Conservation (phyloP, 2,797 vertebrate genomes). For the Falco novaeseelandiae region DNA sequence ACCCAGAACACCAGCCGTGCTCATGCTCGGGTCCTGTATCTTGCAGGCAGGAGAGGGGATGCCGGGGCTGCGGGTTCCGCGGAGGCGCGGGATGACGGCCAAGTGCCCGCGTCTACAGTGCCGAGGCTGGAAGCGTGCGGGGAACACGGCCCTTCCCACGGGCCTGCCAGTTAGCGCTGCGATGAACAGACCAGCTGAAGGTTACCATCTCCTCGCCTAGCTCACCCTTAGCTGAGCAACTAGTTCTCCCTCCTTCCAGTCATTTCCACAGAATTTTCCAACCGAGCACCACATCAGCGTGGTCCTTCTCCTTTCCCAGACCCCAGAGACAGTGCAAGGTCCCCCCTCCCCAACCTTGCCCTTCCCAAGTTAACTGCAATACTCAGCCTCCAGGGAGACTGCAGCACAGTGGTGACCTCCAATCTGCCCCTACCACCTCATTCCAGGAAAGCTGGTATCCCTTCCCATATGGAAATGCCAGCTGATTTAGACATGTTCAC, state of each 20-base stretch:
- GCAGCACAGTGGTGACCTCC: not conserved
- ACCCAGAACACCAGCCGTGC: not conserved
- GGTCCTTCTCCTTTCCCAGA: not conserved
- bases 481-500: not conserved
- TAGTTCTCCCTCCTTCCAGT: not conserved
- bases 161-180: not conserved
- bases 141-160: not conserved
- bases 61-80: not conserved
- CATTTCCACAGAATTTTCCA: not conserved
- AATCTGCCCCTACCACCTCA: not conserved
- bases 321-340: not conserved
- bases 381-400: not conserved
- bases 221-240: not conserved
- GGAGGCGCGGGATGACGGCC: fast-evolving
- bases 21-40: too few species aligned
- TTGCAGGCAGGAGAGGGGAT: not conserved
- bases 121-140: not conserved
- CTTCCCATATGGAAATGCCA: not conserved
- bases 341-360: not conserved
- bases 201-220: not conserved
- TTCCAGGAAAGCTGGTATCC: not conserved
- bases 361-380: not conserved
- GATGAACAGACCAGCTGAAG: not conserved
- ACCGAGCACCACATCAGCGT: fast-evolving
- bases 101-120: fast-evolving